These are phyloP conservation scores for Microhierax caerulescens DNA, from an alignment of 2,797 vertebrate genomes.

Conservation along the genomic window DNA sequence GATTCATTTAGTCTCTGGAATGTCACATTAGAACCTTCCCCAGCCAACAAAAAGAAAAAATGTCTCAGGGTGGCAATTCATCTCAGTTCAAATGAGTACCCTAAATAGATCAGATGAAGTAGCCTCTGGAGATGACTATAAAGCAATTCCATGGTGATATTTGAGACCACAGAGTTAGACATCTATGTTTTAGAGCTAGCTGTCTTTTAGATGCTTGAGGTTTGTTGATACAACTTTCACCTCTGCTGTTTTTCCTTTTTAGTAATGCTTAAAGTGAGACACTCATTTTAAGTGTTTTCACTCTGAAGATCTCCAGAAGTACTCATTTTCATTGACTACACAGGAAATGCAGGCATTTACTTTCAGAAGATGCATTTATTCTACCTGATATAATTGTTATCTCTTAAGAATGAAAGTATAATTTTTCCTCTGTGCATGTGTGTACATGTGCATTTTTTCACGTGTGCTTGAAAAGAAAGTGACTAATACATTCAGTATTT, in stretches of 20 bases:
- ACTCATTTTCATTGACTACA: not conserved
- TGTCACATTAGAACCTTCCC: not conserved
- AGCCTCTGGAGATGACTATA: not conserved
- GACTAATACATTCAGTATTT: constrained; percentile 19
- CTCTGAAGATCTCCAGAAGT: not conserved
- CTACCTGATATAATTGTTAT: not conserved
- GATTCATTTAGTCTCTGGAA: not conserved
- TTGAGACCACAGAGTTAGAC: not conserved
- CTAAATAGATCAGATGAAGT: not conserved
- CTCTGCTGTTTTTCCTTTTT: not conserved
- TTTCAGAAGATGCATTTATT: not conserved
- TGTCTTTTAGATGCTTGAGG: not conserved
- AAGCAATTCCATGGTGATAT: not conserved
- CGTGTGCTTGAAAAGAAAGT: not conserved
- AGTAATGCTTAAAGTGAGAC: not conserved
- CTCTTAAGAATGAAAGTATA: not conserved
- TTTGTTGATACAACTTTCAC: not conserved
- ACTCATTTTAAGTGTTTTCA: not conserved
- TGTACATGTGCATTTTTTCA: not conserved
- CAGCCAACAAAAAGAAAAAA: not conserved
- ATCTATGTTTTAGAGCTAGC: not conserved
- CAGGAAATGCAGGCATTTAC: not conserved
- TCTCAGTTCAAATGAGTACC: not conserved
- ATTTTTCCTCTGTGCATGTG: not conserved
- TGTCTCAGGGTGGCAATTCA: not conserved